Conservation (phyloP, 1,140 invertebrate species). For the Heliconius melpomene region DNA sequence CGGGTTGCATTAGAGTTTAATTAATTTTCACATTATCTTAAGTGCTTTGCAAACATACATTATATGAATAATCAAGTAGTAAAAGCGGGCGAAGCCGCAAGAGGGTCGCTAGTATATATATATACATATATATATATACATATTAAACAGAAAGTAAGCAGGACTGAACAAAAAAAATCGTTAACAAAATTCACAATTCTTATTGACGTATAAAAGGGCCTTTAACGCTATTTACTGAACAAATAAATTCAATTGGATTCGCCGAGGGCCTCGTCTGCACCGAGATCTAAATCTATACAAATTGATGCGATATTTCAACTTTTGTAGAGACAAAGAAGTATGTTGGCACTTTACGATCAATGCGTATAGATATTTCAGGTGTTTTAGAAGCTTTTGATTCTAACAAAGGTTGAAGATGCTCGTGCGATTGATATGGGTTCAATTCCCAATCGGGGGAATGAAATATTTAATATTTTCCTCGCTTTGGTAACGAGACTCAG, state of each 20-base stretch:
- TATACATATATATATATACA: not conserved
- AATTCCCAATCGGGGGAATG: too few species aligned
- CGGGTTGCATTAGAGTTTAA: too few species aligned
- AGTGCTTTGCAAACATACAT: too few species aligned
- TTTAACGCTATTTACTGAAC: slow-evolving; percentile 39
- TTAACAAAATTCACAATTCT: not conserved
- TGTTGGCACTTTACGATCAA: slow-evolving; percentile 12
- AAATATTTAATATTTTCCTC: too few species aligned
- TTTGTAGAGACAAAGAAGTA: slow-evolving; percentile 20
- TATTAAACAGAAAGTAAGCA: slow-evolving; percentile 17
- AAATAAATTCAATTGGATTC: slow-evolving; percentile 44
- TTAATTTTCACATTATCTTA: too few species aligned
- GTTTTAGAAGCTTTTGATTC: slow-evolving; percentile 4
- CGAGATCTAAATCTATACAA: slow-evolving; percentile 33
- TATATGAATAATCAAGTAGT: too few species aligned
- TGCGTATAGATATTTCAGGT: slow-evolving; percentile 17
- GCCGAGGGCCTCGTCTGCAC: slow-evolving; percentile 33
- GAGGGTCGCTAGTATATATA: too few species aligned
- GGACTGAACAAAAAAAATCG: slow-evolving; percentile 22
- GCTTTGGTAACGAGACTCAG: too few species aligned
- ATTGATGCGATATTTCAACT: slow-evolving; percentile 35
- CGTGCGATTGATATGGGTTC: too few species aligned
- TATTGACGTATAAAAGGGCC: slow-evolving; percentile 27
- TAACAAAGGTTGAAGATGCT: not conserved
- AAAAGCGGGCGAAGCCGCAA: too few species aligned